Conservation (phyloP, 1,140 invertebrate species). For the Cephus cinctus region DNA sequence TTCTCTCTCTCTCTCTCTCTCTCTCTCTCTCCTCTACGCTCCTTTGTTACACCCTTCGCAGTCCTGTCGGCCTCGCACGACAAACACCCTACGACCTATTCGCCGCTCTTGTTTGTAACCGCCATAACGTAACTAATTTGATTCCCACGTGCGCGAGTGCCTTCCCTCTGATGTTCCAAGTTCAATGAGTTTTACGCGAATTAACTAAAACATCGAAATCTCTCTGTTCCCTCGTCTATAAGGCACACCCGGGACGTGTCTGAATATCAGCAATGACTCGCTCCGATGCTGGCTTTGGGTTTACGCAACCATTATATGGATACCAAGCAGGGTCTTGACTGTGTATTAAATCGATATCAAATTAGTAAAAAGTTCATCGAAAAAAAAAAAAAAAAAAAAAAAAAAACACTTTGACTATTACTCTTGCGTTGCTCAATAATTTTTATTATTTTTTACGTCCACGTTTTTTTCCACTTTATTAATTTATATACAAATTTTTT, state of each 20-base stretch:
- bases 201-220: conserved; percentile 29
- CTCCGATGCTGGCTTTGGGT: too few species aligned
- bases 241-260: too few species aligned
- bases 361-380: too few species aligned
- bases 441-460: too few species aligned
- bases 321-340: background rate
- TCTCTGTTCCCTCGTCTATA: too few species aligned
- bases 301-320: too few species aligned
- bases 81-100: background rate
- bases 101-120: conserved; percentile 32
- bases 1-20: conserved; percentile 13
- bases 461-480: too few species aligned
- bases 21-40: conserved; percentile 6
- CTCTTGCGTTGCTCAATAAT: too few species aligned
- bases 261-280: too few species aligned
- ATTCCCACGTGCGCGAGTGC: conserved; percentile 33
- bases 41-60: conserved; percentile 5
- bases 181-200: conserved; percentile 41
- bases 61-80: background rate
- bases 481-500: too few species aligned
- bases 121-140: conserved; percentile 45
- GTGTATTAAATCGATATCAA: conserved; percentile 17
- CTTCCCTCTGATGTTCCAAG: conserved; percentile 18
- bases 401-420: too few species aligned
- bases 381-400: too few species aligned